Evolutionary conservation across 2,797 vertebrate species (phyloP).

Genomic region (Hozukius guyotensis): DNA sequence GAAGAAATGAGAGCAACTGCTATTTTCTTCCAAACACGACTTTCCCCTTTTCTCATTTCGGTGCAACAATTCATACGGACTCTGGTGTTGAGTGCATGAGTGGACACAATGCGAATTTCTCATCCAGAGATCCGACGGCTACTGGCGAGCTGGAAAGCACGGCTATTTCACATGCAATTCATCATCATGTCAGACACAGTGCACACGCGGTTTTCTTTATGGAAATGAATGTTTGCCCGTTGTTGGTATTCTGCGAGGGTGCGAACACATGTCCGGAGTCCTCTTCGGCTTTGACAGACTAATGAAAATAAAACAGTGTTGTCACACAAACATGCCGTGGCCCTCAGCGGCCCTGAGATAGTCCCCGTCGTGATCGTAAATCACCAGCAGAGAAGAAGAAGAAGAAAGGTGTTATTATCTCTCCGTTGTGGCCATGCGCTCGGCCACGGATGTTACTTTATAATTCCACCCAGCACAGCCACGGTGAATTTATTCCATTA

Average conservation of each 20-base stretch:
- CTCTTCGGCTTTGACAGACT: slow-evolving; percentile 59
- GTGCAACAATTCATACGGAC: slow-evolving; percentile 24
- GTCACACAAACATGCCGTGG: slow-evolving; percentile 48
- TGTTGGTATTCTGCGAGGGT: slow-evolving; percentile 13
- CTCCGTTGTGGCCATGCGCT: slow-evolving; percentile 13
- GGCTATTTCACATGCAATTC: slow-evolving; percentile 49
- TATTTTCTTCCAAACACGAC: slow-evolving; percentile 8
- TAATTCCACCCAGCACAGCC: slow-evolving; percentile 37
- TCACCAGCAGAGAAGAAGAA: slow-evolving; percentile 41
- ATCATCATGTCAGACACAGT: slow-evolving; percentile 59
- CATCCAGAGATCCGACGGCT: slow-evolving; percentile 13
- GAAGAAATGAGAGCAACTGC: slow-evolving; percentile 29
- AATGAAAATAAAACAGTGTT: slow-evolving; percentile 68
- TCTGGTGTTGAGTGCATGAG: slow-evolving; percentile 30
- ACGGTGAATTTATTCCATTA: slow-evolving; percentile 60
- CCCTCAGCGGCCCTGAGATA: slow-evolving; percentile 11
- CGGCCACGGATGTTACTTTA: slow-evolving; percentile 33
- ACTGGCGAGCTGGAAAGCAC: slow-evolving; percentile 40
- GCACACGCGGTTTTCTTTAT: neutral
- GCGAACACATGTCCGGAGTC: slow-evolving; percentile 25
- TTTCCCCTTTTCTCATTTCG: slow-evolving; percentile 34
- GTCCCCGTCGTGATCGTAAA: slow-evolving; percentile 47
- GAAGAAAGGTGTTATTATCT: slow-evolving; percentile 45
- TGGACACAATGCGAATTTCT: slow-evolving; percentile 39
- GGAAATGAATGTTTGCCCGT: slow-evolving; percentile 29